Evolutionary conservation across 2,888 invertebrate species (phyloP).

Genomic region (Drosophila stalkeri): DNA sequence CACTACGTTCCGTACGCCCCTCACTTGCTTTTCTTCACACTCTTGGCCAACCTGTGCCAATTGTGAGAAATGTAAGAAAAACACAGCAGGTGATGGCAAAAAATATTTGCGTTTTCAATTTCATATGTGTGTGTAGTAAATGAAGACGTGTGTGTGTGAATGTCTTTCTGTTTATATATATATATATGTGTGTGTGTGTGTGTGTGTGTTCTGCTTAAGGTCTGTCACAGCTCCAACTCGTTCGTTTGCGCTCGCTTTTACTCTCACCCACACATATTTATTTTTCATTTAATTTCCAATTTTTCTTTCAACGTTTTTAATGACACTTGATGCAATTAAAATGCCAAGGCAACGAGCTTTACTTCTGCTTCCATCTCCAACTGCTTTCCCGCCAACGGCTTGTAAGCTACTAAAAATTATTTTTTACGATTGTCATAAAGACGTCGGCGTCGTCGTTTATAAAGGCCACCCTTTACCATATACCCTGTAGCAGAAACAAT

Average conservation of each 20-base stretch:
- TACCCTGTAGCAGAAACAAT: conserved; percentile 50
- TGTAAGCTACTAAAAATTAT: conserved; percentile 78
- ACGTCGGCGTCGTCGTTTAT: conserved; percentile 63
- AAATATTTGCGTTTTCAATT: conserved; percentile 69
- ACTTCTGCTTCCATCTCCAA: conserved; percentile 8
- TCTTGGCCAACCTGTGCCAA: conserved; percentile 32
- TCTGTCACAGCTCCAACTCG: background rate
- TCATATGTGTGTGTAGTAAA: conserved; percentile 18
- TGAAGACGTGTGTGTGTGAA: conserved; percentile 7
- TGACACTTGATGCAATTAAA: conserved; percentile 77
- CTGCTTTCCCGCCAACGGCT: conserved; percentile 47
- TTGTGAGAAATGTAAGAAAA: conserved; percentile 42
- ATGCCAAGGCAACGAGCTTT: conserved; percentile 65
- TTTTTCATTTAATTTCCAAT: conserved; percentile 76
- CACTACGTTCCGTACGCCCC: background rate
- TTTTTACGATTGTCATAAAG: conserved; percentile 81
- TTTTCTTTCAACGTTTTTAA: conserved; percentile 69
- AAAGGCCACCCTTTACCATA: conserved; percentile 9
- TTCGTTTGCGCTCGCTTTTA: conserved; percentile 3
- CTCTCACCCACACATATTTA: conserved; percentile 53
- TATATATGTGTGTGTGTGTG: too few relatives aligned
- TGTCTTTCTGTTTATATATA: conserved; percentile 1
- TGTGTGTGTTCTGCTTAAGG: conserved; percentile 37
- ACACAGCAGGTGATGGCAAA: conserved; percentile 60
- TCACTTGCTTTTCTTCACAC: too few relatives aligned